phyloP scores from a whole-genome alignment of 2,113 vertebrate species.

The Chloropsis cyanopogon region DNA sequence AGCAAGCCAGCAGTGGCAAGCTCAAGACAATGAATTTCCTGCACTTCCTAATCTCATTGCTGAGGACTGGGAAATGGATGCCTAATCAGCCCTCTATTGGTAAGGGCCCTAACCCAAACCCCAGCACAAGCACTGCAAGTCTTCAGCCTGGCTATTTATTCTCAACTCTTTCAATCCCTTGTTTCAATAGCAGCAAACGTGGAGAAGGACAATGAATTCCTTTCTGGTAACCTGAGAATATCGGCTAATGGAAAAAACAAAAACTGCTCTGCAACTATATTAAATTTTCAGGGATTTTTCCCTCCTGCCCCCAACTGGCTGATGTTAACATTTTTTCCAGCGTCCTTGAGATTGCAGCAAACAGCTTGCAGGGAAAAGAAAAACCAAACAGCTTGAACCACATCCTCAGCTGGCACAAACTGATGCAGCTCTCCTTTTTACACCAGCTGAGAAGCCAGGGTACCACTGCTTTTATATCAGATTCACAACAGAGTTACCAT shows the following conservation, averaged over 20 bases:
- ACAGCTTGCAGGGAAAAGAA: background rate
- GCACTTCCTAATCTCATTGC: background rate
- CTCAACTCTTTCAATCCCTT: background rate
- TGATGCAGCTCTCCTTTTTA: background rate
- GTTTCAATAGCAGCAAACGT: background rate
- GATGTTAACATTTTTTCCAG: constrained; percentile 21
- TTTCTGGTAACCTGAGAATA: constrained; percentile 60
- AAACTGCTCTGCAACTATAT: constrained; percentile 21
- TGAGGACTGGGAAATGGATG: background rate
- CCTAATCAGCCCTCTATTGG: background rate
- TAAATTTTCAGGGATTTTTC: constrained; percentile 48
- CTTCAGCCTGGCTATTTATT: background rate
- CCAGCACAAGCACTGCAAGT: background rate
- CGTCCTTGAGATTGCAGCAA: background rate
- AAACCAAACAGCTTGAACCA: background rate
- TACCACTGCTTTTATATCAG: constrained; percentile 16
- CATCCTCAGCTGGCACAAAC: background rate
- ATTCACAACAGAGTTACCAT: background rate
- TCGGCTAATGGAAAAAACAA: constrained; percentile 58
- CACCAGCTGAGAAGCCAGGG: background rate
- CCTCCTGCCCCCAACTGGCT: constrained; percentile 19
- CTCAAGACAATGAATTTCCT: background rate
- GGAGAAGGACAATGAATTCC: constrained; percentile 30
- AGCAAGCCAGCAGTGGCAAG: background rate
- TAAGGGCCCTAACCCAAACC: background rate